Base-by-base conservation (phyloP, 2,113 vertebrate species). In the Paraplagusia blochii region DNA sequence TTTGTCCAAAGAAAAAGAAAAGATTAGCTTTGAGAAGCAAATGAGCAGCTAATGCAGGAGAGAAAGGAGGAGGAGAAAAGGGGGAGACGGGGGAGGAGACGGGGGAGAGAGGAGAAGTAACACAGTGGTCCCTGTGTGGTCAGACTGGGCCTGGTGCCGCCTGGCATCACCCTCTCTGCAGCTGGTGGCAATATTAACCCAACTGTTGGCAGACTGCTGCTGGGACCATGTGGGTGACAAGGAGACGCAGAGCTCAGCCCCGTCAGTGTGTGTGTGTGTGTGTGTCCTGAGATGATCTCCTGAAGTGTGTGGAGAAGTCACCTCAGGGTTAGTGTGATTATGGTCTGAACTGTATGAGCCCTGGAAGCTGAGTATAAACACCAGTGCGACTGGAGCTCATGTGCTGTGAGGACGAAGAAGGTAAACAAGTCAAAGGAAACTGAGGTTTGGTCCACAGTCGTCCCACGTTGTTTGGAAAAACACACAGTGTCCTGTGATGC, bases 161-260 rank as follows among this genome's bases (percentile, higher is more conserved):
- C 62, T 70, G 71, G 78, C 72, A 72, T 57, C 63, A 38, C 45
- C 74, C 63, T 63, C 72, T 47, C 65, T 76, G 74, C 83, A 87
- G 85, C 81, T 85, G 85, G 81, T 81, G 80, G 77, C 85, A 81
- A 84, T 78, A 83, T 83, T 81, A 80, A 71, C 77, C 64, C 69
- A 44, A 58, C 57, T 77, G 77, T 81, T 77, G 79, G 75, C 77
- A 66, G 69, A 59, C 64, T 52, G 66, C 45, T 75, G 69, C 48
- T 56, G 58, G 60, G 59, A 59, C 61, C 47, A 64, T 0, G 14
- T 3, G 2, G 65, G 72, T 40, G 38, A 69, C 79, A 66, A 63
- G 66, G 53, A 69, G 62, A 73, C 59, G 44, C 67, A 53, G 54
- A 33, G 66, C 61, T 12, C 9, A 19, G 8, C 0, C 19, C 57